A percentile compares a stretch with the other conserved stretches of the same genome.
phyloP scores from a whole-genome alignment of 2,113 vertebrate genomes.

The Azemiops feae region DNA sequence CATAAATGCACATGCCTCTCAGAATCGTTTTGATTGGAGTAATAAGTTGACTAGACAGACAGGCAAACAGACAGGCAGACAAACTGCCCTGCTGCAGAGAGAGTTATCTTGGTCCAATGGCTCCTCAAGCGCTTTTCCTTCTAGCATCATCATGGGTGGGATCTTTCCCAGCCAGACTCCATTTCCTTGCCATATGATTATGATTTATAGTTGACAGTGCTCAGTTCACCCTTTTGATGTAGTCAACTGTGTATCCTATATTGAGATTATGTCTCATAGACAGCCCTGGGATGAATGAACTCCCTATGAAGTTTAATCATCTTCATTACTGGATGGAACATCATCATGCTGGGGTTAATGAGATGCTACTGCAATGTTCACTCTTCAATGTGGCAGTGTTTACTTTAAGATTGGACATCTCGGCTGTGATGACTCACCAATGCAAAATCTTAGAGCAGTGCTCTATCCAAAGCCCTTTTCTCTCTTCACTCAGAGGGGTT shows the following conservation, averaged over 20 bases:
- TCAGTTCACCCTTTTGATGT: background rate
- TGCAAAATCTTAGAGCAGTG: background rate
- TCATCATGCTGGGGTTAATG: conserved; percentile 1
- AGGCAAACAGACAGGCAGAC: background rate
- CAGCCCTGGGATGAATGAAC: background rate
- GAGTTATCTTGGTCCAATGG: background rate
- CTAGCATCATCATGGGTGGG: background rate
- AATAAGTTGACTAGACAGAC: background rate
- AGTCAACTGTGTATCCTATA: background rate
- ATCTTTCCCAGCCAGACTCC: background rate
- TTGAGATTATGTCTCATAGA: background rate
- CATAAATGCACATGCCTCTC: background rate
- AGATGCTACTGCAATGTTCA: background rate
- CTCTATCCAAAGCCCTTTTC: background rate
- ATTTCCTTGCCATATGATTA: background rate
- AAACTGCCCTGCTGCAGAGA: background rate
- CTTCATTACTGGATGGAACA: background rate
- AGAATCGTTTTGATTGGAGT: background rate
- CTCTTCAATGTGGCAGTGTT: background rate
- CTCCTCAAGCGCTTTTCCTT: background rate
- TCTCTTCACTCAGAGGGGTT: background rate
- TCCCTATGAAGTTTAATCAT: background rate
- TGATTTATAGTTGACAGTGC: background rate
- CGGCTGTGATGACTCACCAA: background rate
- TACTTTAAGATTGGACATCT: background rate